A percentile compares a stretch with the other conserved stretches of the same genome.
Evolutionary conservation across 2,113 vertebrate genomes (phyloP).

Genomic region (Gavia stellata): DNA sequence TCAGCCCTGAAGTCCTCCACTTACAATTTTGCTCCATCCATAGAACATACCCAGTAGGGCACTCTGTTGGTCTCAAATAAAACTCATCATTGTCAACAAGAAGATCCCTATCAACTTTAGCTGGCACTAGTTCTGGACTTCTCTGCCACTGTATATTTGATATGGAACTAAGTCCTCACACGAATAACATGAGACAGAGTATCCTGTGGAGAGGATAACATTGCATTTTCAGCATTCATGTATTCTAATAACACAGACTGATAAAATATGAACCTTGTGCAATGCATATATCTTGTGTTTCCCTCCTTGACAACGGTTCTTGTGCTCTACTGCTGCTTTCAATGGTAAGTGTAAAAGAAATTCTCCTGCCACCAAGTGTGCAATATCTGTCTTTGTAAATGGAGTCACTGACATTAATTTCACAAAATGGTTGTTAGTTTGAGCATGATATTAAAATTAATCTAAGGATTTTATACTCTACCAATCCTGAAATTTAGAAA

Average conservation of each 20-base stretch:
- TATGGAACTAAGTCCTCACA: background rate
- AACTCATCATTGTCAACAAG: background rate
- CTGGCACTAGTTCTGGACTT: background rate
- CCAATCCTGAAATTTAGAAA: background rate
- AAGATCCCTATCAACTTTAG: background rate
- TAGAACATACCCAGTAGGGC: background rate
- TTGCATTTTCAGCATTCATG: background rate
- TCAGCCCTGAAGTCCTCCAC: background rate
- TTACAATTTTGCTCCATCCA: background rate
- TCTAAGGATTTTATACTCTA: background rate
- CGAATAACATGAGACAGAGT: background rate
- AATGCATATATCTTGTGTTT: background rate
- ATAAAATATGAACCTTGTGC: background rate
- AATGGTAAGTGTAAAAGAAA: background rate
- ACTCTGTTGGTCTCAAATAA: background rate
- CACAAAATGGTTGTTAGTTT: background rate
- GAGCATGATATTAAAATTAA: background rate
- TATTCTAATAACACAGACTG: background rate
- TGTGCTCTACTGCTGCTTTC: background rate
- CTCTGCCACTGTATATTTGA: background rate
- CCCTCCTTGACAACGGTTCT: background rate
- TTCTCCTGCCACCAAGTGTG: background rate
- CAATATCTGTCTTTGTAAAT: background rate
- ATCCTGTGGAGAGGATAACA: background rate
- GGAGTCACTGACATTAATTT: background rate